phyloP scores from a whole-genome alignment of 2,113 vertebrate species.

The Brevimyrus niger region DNA sequence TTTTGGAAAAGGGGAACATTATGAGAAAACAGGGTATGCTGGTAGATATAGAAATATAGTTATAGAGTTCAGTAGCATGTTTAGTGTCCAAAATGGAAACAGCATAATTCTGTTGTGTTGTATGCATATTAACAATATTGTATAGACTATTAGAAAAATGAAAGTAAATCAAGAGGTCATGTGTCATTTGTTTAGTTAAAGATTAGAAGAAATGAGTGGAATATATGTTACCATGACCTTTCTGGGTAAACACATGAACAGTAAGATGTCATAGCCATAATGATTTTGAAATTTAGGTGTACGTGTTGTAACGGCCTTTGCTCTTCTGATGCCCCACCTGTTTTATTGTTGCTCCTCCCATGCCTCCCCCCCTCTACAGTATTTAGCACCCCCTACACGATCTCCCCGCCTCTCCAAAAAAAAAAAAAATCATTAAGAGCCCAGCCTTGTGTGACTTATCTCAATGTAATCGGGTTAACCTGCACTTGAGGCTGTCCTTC shows the following conservation, averaged over 20 bases:
- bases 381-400: neutral
- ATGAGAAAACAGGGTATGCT: neutral
- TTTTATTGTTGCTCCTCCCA: neutral
- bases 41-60: neutral
- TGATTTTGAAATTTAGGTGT: neutral
- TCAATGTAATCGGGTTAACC: neutral
- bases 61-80: neutral
- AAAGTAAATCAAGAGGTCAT: neutral
- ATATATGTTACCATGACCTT: neutral
- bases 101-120: neutral
- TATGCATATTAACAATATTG: neutral
- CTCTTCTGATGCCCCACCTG: neutral
- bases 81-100: neutral
- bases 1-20: neutral
- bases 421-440: neutral
- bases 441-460: neutral
- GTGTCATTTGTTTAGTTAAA: neutral
- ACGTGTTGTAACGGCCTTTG: neutral
- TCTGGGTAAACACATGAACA: neutral
- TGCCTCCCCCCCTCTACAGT: neutral
- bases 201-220: neutral
- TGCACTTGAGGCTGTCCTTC: neutral
- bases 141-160: neutral
- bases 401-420: neutral
- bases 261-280: neutral